phyloP scores from a whole-genome alignment of 30 jellyfish, hydroid and myxozoan genomes.

The Phacellophora camtschatica region DNA sequence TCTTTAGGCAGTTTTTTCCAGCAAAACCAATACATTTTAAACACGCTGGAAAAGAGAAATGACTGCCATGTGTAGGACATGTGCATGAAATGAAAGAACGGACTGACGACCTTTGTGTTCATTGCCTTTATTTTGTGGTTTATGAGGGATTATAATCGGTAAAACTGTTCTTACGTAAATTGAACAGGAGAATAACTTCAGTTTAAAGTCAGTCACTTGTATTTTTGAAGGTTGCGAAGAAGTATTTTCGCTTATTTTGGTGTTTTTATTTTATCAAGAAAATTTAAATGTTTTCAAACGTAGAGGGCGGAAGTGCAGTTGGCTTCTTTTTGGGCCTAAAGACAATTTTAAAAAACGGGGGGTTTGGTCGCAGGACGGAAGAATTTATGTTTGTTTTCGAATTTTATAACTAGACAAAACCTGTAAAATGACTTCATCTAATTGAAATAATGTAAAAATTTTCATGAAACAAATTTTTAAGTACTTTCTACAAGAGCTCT shows the following conservation, averaged over 20 bases:
- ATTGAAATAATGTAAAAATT: too few species aligned
- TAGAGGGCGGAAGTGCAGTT: conserved; percentile 67
- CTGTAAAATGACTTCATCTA: too few species aligned
- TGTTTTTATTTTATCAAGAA: not conserved
- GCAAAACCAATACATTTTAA: too few species aligned
- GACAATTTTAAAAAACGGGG: conserved; percentile 41
- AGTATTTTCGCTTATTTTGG: not conserved
- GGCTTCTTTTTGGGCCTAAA: conserved; percentile 76
- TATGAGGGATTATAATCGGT: conserved; percentile 54
- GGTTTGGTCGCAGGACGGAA: conserved; percentile 9
- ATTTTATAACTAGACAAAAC: too few species aligned
- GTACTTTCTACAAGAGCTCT: too few species aligned
- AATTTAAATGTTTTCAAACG: not conserved
- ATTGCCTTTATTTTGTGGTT: conserved; percentile 68
- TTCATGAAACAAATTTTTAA: too few species aligned
- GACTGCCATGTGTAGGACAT: not conserved
- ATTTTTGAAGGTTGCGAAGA: conserved; percentile 1
- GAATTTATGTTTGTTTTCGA: too few species aligned
- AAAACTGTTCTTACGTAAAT: conserved; percentile 40
- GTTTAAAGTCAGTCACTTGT: conserved; percentile 24
- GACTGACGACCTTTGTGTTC: conserved; percentile 39
- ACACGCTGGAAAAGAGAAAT: not conserved
- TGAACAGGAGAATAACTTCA: conserved; percentile 33
- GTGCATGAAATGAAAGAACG: conserved; percentile 37
- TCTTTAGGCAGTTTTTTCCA: too few species aligned